Conservation (phyloP, 2,797 vertebrate genomes). For the Chiroxiphia lanceolata region DNA sequence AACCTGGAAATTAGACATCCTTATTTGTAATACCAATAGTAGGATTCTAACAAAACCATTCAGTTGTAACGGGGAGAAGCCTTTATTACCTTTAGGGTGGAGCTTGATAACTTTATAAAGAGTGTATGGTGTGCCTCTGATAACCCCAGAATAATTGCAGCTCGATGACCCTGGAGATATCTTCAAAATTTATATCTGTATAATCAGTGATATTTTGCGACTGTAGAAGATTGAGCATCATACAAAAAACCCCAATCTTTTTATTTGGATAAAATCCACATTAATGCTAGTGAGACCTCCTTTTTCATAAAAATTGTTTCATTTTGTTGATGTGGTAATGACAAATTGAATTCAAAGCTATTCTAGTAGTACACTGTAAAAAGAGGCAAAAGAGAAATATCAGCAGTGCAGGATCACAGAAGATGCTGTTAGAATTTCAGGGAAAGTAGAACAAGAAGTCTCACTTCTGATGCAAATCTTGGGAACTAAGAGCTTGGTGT, state of each 20-base stretch:
- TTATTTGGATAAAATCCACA: neutral
- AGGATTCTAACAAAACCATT: neutral
- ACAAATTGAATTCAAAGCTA: neutral
- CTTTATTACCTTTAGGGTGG: neutral
- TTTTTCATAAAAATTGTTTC: neutral
- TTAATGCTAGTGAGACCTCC: neutral
- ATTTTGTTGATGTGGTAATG: neutral
- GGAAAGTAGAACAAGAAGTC: slow-evolving; percentile 39
- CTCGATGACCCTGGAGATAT: neutral
- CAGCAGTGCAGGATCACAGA: neutral
- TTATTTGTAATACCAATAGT: neutral
- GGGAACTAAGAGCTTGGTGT: slow-evolving; percentile 39
- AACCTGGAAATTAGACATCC: neutral
- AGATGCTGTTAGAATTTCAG: slow-evolving; percentile 32
- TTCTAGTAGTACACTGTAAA: neutral
- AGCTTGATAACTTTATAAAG: neutral
- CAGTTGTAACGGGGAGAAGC: neutral
- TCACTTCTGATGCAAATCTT: slow-evolving; percentile 69
- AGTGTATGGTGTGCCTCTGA: neutral
- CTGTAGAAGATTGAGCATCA: neutral
- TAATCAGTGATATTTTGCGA: neutral
- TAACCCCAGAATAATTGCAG: neutral
- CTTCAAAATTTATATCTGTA: neutral
- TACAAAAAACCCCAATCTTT: fast-evolving
- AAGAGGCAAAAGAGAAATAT: neutral